Percentiles rank a stretch among this genome's conserved stretches.
Evolutionary conservation across 2,797 vertebrate species (phyloP).

Genomic region (Acanthurus lineatus): DNA sequence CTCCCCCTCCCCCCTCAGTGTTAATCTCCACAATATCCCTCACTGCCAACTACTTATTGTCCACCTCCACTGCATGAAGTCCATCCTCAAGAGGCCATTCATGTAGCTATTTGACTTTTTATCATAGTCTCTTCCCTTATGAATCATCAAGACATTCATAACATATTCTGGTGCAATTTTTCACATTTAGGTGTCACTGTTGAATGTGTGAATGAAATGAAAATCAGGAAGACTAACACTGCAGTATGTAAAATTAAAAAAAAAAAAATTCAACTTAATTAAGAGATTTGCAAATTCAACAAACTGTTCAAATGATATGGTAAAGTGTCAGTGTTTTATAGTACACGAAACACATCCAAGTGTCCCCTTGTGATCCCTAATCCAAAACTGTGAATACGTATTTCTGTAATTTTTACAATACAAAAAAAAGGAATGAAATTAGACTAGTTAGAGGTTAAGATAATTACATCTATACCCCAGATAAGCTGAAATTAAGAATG

Average conservation of each 20-base stretch:
- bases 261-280: too few species aligned
- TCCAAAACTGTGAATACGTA: not conserved
- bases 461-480: not conserved
- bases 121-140: not conserved
- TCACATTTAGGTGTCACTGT: not conserved
- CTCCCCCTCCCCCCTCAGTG: conserved; percentile 33
- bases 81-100: not conserved
- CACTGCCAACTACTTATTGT: conserved; percentile 56
- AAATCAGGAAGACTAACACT: not conserved
- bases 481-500: not conserved
- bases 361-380: too few species aligned
- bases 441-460: not conserved
- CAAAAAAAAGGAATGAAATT: not conserved
- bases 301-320: not conserved
- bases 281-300: not conserved
- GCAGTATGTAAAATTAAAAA: not conserved
- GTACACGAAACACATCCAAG: not conserved
- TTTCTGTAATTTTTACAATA: not conserved
- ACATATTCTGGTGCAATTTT: not conserved
- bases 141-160: not conserved
- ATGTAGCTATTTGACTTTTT: not conserved
- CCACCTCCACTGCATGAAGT: conserved; percentile 17
- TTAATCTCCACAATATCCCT: conserved; percentile 77
- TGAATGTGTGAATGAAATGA: not conserved
- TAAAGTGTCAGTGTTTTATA: not conserved